Percentiles rank a stretch among this genome's conserved stretches.
Evolutionary conservation across 2,113 vertebrate species (phyloP).

Genomic region (Cepphus grylle): DNA sequence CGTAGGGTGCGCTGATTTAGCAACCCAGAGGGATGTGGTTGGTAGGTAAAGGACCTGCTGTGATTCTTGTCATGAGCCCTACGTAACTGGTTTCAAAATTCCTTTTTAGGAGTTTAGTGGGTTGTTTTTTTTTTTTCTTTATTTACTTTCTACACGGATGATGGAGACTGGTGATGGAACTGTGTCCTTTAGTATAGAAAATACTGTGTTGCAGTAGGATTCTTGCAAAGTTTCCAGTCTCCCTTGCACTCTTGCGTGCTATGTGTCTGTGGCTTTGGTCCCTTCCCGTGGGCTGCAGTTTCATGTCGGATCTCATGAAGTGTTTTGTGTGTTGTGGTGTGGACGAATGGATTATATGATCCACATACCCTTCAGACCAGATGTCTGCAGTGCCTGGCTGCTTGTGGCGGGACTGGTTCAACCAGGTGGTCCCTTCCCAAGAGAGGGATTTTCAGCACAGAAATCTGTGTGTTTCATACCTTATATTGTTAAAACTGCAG

Average conservation of each 20-base stretch:
- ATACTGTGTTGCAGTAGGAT: neutral
- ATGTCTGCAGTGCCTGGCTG: neutral
- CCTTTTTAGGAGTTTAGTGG: neutral
- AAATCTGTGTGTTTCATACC: neutral
- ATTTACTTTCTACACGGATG: neutral
- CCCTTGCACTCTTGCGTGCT: fast-evolving
- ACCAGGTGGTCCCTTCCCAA: neutral
- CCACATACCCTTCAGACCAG: neutral
- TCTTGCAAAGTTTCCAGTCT: neutral
- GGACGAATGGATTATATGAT: neutral
- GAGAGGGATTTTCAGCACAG: neutral
- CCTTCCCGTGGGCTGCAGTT: neutral
- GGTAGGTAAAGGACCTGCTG: neutral
- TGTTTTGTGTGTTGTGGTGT: neutral
- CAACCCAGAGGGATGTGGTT: neutral
- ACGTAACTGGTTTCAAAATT: neutral
- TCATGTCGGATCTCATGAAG: neutral
- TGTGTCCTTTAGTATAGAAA: neutral
- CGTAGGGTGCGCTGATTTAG: neutral
- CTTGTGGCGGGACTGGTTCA: neutral
- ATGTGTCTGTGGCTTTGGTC: neutral
- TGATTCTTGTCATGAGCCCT: neutral
- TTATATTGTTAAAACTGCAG: neutral
- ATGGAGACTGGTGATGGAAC: neutral
- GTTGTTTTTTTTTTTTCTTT: neutral